A percentile compares a stretch with the other conserved stretches of the same genome.
These are phyloP conservation scores for Samia ricini DNA, from an alignment of 1,140 invertebrate species.

Conservation along the genomic window DNA sequence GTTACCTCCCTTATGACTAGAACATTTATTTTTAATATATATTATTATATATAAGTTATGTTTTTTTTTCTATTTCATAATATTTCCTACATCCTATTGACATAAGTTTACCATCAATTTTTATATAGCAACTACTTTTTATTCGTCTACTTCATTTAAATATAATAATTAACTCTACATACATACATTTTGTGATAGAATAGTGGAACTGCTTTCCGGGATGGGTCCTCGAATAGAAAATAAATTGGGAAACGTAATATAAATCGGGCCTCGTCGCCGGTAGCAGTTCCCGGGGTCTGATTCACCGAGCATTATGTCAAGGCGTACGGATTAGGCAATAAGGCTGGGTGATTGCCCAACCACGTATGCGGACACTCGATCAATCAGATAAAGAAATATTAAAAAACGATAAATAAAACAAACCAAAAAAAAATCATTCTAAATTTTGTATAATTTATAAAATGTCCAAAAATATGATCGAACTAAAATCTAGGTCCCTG, in stretches of 20 bases:
- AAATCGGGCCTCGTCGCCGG: constrained; percentile 42
- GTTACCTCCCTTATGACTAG: constrained; percentile 65
- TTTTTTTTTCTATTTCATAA: constrained; percentile 61
- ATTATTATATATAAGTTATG: constrained; percentile 37
- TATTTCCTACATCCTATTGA: constrained; percentile 69
- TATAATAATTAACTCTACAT: constrained; percentile 75
- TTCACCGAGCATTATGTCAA: constrained; percentile 56
- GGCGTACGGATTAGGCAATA: constrained; percentile 75
- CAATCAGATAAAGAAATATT: constrained; percentile 55
- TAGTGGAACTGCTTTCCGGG: constrained; percentile 40
- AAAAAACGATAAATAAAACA: constrained; percentile 29
- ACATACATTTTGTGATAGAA: constrained; percentile 73
- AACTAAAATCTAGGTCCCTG: constrained; percentile 70
- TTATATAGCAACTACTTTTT: constrained; percentile 60
- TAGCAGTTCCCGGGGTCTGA: constrained; percentile 56
- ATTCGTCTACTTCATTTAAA: constrained; percentile 49
- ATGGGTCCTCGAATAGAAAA: constrained; percentile 41
- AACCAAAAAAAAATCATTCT: constrained; percentile 24
- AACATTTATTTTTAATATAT: constrained; percentile 69
- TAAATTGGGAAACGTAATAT: constrained; percentile 38
- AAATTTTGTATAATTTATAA: constrained; percentile 53
- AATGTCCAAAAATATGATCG: constrained; percentile 68
- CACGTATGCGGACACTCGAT: constrained; percentile 71
- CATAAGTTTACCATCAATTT: constrained; percentile 76
- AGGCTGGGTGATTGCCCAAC: constrained; percentile 77